Percentiles rank a stretch among this genome's conserved stretches.
phyloP scores from a whole-genome alignment of 2,888 invertebrate species.

The Empis stercorea region DNA sequence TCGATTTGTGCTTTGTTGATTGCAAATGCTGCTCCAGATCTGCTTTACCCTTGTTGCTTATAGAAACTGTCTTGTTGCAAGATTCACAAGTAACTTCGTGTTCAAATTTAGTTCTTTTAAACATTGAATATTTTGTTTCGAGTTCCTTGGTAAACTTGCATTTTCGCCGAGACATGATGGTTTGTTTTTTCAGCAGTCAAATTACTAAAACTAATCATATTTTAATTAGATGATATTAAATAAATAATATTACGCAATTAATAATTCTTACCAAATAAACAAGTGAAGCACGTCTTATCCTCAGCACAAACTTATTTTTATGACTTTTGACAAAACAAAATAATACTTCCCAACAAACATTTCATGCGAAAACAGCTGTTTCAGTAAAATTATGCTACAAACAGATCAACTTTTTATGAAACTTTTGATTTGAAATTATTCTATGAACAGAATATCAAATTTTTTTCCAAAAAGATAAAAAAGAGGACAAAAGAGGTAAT shows the following conservation, averaged over 20 bases:
- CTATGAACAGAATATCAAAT: too few species aligned
- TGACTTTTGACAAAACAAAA: conserved; percentile 1
- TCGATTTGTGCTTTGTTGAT: background rate
- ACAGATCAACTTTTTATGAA: background rate
- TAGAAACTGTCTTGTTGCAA: background rate
- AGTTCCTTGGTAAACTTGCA: background rate
- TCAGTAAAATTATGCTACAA: too few species aligned
- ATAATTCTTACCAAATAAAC: too few species aligned
- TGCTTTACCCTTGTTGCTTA: background rate
- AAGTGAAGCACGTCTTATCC: background rate
- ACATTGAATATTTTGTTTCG: background rate
- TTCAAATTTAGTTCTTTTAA: background rate
- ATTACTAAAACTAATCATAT: background rate
- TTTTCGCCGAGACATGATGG: background rate
- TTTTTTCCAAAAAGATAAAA: too few species aligned
- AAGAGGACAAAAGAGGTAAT: too few species aligned
- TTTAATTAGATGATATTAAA: too few species aligned
- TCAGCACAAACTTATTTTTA: background rate
- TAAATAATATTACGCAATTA: too few species aligned
- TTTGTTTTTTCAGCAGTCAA: background rate
- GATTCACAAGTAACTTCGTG: background rate
- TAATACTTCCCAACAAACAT: background rate
- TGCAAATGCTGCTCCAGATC: background rate
- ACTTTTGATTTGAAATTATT: too few species aligned
- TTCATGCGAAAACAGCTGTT: too few species aligned